Evolutionary conservation across 2,113 vertebrate genomes (phyloP).

Genomic region (Carassius carassius): DNA sequence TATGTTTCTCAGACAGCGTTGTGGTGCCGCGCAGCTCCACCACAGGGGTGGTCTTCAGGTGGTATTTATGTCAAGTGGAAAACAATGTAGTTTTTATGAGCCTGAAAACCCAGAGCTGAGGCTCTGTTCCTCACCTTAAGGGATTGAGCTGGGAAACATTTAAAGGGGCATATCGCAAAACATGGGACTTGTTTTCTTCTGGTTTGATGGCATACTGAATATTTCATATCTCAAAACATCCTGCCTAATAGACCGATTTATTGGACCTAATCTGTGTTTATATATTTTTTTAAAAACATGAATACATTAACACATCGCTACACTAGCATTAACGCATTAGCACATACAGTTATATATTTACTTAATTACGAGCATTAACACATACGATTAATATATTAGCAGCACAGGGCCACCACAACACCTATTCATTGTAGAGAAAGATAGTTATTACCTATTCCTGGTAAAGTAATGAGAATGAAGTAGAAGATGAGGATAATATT

Average conservation of each 20-base stretch:
- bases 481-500: background rate
- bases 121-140: conserved; percentile 12
- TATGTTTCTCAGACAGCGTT: conserved; percentile 40
- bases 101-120: conserved; percentile 2
- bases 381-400: background rate
- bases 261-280: background rate
- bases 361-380: background rate
- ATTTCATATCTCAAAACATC: background rate
- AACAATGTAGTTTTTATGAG: conserved; percentile 37
- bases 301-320: background rate
- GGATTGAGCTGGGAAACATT: background rate
- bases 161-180: conserved; percentile 2
- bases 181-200: too few species aligned
- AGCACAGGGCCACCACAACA: background rate
- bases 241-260: background rate
- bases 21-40: conserved; percentile 7
- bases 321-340: conserved; percentile 2
- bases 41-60: conserved; percentile 44
- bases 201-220: background rate
- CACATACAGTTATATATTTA: background rate
- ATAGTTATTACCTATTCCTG: background rate
- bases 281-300: background rate
- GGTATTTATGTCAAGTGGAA: conserved; percentile 43
- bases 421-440: background rate
- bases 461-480: background rate